Percentiles rank a stretch among this genome's conserved stretches.
Conservation (phyloP, 2,113 vertebrate species). For the Vidua macroura region DNA sequence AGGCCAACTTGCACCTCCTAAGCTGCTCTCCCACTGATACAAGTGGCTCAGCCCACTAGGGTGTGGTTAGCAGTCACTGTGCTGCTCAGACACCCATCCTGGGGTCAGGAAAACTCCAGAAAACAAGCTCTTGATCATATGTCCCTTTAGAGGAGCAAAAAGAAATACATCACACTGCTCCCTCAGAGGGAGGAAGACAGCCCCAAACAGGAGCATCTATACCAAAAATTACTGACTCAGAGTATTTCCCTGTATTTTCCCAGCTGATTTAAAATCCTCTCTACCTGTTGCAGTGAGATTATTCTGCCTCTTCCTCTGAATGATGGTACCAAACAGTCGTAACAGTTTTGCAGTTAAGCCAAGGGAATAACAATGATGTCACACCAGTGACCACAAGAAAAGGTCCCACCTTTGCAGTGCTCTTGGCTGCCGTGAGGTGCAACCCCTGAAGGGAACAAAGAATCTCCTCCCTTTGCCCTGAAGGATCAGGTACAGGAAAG, state of each 20-base stretch:
- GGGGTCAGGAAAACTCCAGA: neutral
- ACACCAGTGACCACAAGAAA: neutral
- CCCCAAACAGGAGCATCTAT: neutral
- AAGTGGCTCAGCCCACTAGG: conserved; percentile 62
- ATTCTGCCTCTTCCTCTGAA: neutral
- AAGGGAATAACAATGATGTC: neutral
- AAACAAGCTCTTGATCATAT: neutral
- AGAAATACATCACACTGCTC: neutral
- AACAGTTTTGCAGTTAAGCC: neutral
- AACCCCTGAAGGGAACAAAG: neutral
- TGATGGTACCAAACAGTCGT: neutral
- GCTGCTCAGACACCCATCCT: conserved; percentile 9
- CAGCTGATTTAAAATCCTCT: neutral
- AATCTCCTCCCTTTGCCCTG: neutral
- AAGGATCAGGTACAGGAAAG: neutral
- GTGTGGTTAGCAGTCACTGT: conserved; percentile 71
- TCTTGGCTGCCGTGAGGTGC: neutral
- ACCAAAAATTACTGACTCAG: neutral
- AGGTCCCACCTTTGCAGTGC: neutral
- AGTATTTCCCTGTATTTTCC: neutral
- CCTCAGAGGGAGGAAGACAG: neutral
- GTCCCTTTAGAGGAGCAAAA: neutral
- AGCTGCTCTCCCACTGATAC: conserved; percentile 64
- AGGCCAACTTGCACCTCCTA: conserved; percentile 74
- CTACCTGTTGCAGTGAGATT: neutral